Percentiles rank a stretch among this genome's conserved stretches.
These are phyloP conservation scores for Sisyra nigra DNA, from an alignment of 2,888 invertebrate genomes.

Conservation along the genomic window DNA sequence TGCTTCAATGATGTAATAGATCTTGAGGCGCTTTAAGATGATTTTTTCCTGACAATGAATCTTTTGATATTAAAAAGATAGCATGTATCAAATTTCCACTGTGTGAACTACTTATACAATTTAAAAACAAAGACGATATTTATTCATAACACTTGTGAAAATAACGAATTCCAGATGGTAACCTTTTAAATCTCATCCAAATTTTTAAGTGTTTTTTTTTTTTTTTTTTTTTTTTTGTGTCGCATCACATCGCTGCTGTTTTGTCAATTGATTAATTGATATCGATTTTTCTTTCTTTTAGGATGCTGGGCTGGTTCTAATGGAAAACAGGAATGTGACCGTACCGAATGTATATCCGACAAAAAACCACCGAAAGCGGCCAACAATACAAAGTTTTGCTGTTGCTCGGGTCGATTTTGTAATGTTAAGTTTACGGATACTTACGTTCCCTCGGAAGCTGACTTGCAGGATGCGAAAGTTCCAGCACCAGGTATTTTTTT, in stretches of 20 bases:
- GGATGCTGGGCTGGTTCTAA: slow-evolving; percentile 40
- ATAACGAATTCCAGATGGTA: background rate
- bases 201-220: too few relatives aligned
- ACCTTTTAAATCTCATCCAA: background rate
- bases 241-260: too few relatives aligned
- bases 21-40: too few relatives aligned
- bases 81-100: too few relatives aligned
- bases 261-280: too few relatives aligned
- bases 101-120: too few relatives aligned
- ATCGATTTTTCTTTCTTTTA: slow-evolving; percentile 15
- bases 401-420: slow-evolving; percentile 64
- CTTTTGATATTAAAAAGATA: too few relatives aligned
- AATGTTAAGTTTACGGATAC: slow-evolving; percentile 45
- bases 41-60: too few relatives aligned
- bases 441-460: slow-evolving; percentile 24
- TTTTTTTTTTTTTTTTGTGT: too few relatives aligned
- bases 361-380: slow-evolving; percentile 36
- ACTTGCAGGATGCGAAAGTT: slow-evolving; percentile 9
- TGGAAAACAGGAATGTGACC: slow-evolving; percentile 33
- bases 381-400: slow-evolving; percentile 61
- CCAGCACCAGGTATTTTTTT: slow-evolving; percentile 3
- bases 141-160: too few relatives aligned
- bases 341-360: slow-evolving; percentile 38
- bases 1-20: too few relatives aligned
- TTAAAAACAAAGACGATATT: too few relatives aligned